These are phyloP conservation scores for Stegana nigrithorax DNA, from an alignment of 2,888 invertebrate species.

Conservation along the genomic window DNA sequence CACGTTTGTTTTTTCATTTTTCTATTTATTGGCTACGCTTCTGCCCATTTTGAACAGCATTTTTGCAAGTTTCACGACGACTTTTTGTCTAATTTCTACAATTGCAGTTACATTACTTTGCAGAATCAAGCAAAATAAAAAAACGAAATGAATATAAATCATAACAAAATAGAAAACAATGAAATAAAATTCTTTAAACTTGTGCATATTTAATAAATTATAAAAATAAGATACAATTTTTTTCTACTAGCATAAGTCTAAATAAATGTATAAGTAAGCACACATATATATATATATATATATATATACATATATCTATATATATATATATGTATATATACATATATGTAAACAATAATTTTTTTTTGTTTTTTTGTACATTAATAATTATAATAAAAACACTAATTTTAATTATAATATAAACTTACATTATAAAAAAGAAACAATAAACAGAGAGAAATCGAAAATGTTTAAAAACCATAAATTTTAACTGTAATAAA, in stretches of 20 bases:
- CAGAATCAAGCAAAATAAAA: no score
- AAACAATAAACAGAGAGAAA: neutral
- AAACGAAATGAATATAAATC: no score
- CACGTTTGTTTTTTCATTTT: no score
- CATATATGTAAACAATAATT: neutral
- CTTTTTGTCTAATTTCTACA: no score
- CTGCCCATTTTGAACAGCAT: no score
- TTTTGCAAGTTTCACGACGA: no score
- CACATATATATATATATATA: no score
- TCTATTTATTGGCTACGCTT: no score
- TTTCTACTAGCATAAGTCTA: neutral
- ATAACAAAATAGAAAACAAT: neutral
- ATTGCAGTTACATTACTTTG: neutral
- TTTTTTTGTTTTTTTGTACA: neutral
- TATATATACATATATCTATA: no score
- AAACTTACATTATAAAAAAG: neutral
- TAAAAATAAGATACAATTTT: neutral
- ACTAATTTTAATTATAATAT: neutral
- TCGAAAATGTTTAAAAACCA: neutral
- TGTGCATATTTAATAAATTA: slow-evolving; percentile 9
- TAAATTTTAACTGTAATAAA: slow-evolving; percentile 9
- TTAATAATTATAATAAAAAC: neutral
- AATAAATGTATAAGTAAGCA: neutral
- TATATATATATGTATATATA: no score
- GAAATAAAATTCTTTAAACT: neutral